These are phyloP conservation scores for Psylliodes chrysocephalus DNA, from an alignment of 2,888 invertebrate genomes.

Conservation along the genomic window DNA sequence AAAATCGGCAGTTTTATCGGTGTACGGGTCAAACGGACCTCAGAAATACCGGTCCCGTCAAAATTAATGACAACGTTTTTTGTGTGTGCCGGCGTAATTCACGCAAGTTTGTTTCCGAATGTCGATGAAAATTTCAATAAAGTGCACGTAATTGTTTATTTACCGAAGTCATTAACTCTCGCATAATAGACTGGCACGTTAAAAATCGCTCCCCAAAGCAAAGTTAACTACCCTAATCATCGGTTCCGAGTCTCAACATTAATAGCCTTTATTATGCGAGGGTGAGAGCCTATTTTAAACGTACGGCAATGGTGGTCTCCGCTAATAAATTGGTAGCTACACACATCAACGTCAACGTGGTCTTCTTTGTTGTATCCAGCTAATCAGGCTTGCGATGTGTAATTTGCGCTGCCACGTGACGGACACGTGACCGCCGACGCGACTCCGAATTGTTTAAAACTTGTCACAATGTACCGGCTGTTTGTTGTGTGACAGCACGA, in stretches of 20 bases:
- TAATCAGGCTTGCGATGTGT: slow-evolving; percentile 62
- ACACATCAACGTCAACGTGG: slow-evolving; percentile 64
- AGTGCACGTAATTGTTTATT: slow-evolving; percentile 28
- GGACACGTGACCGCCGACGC: slow-evolving; percentile 59
- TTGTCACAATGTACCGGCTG: slow-evolving; percentile 60
- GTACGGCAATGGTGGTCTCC: slow-evolving; percentile 54
- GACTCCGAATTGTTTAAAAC: slow-evolving; percentile 60
- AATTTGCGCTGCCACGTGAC: slow-evolving; percentile 62
- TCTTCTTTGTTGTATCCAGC: slow-evolving; percentile 60
- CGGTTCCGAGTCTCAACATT: slow-evolving; percentile 55
- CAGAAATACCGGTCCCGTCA: no score
- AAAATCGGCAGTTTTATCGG: no score
- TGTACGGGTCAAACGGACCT: neutral
- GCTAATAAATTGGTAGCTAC: slow-evolving; percentile 65
- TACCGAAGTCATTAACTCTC: slow-evolving; percentile 38
- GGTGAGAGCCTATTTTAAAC: slow-evolving; percentile 46
- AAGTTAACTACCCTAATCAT: slow-evolving; percentile 56
- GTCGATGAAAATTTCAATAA: slow-evolving; percentile 1
- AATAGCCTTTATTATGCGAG: slow-evolving; percentile 59
- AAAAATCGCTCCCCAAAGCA: slow-evolving; percentile 41
- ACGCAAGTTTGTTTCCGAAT: no score
- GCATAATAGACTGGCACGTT: slow-evolving; percentile 36
- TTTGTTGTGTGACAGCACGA: slow-evolving; percentile 50
- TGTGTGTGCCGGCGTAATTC: no score
- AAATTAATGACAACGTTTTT: no score